These are phyloP conservation scores for Meandrina meandrites DNA, from an alignment of 92 coral and sea anemone genomes.

Conservation along the genomic window DNA sequence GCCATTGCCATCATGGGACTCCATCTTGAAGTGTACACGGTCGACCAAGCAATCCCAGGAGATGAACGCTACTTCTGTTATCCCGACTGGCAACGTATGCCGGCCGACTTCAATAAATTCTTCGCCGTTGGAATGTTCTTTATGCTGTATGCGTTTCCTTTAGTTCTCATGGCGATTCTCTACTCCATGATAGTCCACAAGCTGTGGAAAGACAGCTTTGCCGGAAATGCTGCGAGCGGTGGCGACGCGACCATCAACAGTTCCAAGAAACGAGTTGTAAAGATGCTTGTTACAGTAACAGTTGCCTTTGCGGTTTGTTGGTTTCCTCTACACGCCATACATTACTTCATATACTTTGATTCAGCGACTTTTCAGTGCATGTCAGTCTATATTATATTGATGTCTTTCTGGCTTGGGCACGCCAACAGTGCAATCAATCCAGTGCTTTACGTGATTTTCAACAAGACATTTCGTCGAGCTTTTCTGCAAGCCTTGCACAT, in stretches of 20 bases:
- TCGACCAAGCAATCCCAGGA: conserved; percentile 28
- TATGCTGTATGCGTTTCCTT: conserved; percentile 71
- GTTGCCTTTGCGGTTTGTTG: conserved; percentile 76
- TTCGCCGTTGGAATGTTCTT: conserved; percentile 69
- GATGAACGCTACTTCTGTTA: conserved; percentile 51
- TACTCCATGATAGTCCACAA: conserved; percentile 73
- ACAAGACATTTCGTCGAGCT: conserved; percentile 85
- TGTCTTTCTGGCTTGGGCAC: conserved; percentile 87
- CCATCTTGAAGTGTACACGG: conserved; percentile 69
- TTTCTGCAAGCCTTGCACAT: conserved; percentile 78
- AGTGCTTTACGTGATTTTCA: conserved; percentile 73
- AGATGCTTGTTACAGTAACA: conserved; percentile 78
- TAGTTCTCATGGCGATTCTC: conserved; percentile 77
- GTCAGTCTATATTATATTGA: conserved; percentile 44
- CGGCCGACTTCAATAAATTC: conserved; percentile 56
- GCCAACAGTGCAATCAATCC: conserved; percentile 89
- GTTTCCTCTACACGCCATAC: conserved; percentile 82
- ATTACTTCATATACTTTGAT: conserved; percentile 86
- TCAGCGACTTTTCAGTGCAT: conserved; percentile 59
- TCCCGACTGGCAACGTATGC: conserved; percentile 67
- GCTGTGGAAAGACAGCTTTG: conserved; percentile 65
- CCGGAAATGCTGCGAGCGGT: conserved; percentile 40
- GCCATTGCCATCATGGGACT: conserved; percentile 78
- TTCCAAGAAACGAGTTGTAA: conserved; percentile 81
- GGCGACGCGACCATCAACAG: conserved; percentile 63